Conservation (phyloP, 2,888 invertebrate species). For the Trachelus troglodyta region DNA sequence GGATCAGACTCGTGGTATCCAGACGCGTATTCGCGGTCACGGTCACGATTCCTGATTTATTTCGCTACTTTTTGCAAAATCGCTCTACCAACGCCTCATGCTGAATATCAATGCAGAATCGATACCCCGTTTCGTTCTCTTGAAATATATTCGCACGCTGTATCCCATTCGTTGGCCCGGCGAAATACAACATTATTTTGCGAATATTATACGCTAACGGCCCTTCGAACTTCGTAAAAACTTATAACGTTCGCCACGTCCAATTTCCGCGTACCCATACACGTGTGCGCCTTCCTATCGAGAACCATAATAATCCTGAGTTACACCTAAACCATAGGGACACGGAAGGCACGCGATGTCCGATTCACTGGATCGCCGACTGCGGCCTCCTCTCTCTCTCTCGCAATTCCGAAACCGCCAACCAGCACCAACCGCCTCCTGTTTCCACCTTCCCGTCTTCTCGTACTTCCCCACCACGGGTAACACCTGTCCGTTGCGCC, state of each 20-base stretch:
- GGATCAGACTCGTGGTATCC: background rate
- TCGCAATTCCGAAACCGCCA: background rate
- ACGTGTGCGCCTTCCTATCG: background rate
- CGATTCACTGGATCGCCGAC: background rate
- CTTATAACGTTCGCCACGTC: too few relatives aligned
- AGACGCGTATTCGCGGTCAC: background rate
- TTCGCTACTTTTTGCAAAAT: background rate
- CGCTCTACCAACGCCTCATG: background rate
- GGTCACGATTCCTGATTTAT: background rate
- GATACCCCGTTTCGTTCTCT: background rate
- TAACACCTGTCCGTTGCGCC: slow-evolving; percentile 41
- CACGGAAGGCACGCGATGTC: background rate
- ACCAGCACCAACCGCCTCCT: background rate
- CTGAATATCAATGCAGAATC: background rate
- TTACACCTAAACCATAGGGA: background rate
- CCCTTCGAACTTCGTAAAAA: too few relatives aligned
- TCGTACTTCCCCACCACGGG: slow-evolving; percentile 31
- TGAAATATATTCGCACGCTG: background rate
- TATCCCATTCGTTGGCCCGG: background rate
- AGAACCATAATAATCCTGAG: background rate
- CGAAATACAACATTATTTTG: too few relatives aligned
- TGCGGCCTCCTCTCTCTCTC: background rate
- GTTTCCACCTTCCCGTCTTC: slow-evolving; percentile 31
- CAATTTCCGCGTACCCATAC: background rate
- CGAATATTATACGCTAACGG: too few relatives aligned